Evolutionary conservation across 2,113 vertebrate genomes (phyloP).

Genomic region (Gadus macrocephalus): DNA sequence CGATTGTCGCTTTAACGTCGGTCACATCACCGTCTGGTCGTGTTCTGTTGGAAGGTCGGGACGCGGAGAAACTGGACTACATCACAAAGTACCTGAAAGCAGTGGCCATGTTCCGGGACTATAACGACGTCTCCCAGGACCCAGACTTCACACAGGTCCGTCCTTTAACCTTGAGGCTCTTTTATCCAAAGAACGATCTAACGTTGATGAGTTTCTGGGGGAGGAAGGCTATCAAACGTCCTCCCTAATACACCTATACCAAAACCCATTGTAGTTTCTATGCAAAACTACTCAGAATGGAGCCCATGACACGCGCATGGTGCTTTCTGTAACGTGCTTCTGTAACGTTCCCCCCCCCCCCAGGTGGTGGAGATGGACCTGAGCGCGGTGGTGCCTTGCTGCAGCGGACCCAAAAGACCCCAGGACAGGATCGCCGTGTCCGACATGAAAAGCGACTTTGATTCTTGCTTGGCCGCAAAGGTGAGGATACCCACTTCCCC

Average conservation of each 20-base stretch:
- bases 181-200: no score
- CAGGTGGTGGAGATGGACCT: slow-evolving; percentile 79
- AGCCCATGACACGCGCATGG: no score
- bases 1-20: background rate
- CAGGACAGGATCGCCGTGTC: slow-evolving; percentile 89
- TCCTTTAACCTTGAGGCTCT: no score
- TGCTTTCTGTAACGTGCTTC: background rate
- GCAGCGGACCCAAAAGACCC: slow-evolving; percentile 94
- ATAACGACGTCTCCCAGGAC: slow-evolving; percentile 80
- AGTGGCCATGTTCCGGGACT: slow-evolving; percentile 89
- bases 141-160: slow-evolving; percentile 88
- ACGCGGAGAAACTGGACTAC: slow-evolving; percentile 76
- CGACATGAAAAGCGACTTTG: slow-evolving; percentile 92
- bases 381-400: slow-evolving; percentile 86
- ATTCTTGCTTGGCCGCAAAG: slow-evolving; percentile 85
- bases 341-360: background rate
- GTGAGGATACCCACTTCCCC: slow-evolving; percentile 52
- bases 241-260: no score
- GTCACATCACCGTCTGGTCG: background rate
- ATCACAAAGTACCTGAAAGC: slow-evolving; percentile 84
- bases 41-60: slow-evolving; percentile 73
- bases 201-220: no score
- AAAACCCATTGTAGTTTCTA: no score
- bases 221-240: no score
- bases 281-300: no score